Percentiles rank a stretch among this genome's conserved stretches.
Conservation (phyloP, 1,140 invertebrate species). For the Gonatopus flavifemur region DNA sequence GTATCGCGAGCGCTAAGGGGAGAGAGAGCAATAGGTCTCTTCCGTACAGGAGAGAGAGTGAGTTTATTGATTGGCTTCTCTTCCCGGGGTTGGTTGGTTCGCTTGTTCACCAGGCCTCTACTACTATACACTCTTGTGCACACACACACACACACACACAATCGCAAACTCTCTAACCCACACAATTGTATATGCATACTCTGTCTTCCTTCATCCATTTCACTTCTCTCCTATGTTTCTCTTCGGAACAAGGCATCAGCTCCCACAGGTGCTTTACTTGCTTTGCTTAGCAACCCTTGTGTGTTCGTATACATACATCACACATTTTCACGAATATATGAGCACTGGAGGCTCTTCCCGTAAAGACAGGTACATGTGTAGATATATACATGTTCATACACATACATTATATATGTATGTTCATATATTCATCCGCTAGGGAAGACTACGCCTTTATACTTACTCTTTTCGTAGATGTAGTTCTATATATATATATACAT, state of each 20-base stretch:
- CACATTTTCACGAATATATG: constrained; percentile 13
- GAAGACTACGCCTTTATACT: too few relatives aligned
- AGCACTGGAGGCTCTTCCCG: too few relatives aligned
- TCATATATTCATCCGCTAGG: too few relatives aligned
- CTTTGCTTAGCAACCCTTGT: constrained; percentile 47
- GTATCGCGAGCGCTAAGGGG: constrained; percentile 24
- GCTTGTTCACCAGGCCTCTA: constrained; percentile 35
- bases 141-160: constrained; percentile 15
- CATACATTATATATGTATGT: too few relatives aligned
- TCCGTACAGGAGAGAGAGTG: constrained; percentile 44
- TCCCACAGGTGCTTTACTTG: constrained; percentile 52
- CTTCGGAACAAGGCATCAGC: constrained; percentile 31
- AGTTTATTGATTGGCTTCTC: constrained; percentile 60
- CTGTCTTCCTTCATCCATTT: constrained; percentile 8
- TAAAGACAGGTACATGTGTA: too few relatives aligned
- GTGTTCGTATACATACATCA: constrained; percentile 20
- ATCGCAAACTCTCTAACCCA: constrained; percentile 4
- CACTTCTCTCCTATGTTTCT: constrained; percentile 12
- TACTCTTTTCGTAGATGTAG: too few relatives aligned
- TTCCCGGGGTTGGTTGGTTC: constrained; percentile 48
- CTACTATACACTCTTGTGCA: constrained; percentile 29
- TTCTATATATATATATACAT: too few relatives aligned
- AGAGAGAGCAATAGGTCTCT: constrained; percentile 44
- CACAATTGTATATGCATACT: background rate
- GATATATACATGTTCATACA: background rate